phyloP scores from a whole-genome alignment of 1,140 invertebrate species.

The Zaprionus taronus region DNA sequence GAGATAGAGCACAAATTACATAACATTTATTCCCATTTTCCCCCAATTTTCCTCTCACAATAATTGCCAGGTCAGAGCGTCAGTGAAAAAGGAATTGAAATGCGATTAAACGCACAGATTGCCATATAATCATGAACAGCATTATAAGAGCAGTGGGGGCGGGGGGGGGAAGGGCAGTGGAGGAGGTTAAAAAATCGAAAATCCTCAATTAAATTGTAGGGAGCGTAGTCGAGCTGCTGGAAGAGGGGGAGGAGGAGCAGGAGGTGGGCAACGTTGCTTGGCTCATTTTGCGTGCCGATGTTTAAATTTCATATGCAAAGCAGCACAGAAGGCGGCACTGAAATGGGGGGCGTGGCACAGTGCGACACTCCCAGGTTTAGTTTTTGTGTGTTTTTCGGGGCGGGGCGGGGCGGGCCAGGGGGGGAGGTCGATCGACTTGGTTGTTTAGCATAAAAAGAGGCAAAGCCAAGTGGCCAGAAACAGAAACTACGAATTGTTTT shows the following conservation, averaged over 20 bases:
- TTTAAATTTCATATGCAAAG: slow-evolving; percentile 45
- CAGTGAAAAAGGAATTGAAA: slow-evolving; percentile 33
- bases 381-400: neutral
- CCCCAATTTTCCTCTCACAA: slow-evolving; percentile 4
- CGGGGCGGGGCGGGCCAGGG: neutral
- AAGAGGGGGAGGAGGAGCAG: neutral
- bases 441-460: slow-evolving; percentile 58
- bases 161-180: neutral
- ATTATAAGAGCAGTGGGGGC: slow-evolving; percentile 8
- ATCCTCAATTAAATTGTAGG: slow-evolving; percentile 28
- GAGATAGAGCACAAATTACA: neutral
- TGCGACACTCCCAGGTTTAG: slow-evolving; percentile 42
- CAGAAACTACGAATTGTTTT: slow-evolving; percentile 54
- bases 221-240: neutral
- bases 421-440: slow-evolving; percentile 1
- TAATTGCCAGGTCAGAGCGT: slow-evolving; percentile 32
- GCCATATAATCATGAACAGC: slow-evolving; percentile 37
- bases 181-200: slow-evolving; percentile 24
- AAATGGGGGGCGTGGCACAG: too few species aligned
- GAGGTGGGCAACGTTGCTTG: slow-evolving; percentile 8
- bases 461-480: slow-evolving; percentile 52
- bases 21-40: neutral
- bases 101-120: slow-evolving; percentile 46
- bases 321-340: neutral
- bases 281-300: slow-evolving; percentile 12